A percentile compares a stretch with the other conserved stretches of the same genome.
Conservation (phyloP, 1,140 invertebrate genomes). For the Mylabris phalerata region DNA sequence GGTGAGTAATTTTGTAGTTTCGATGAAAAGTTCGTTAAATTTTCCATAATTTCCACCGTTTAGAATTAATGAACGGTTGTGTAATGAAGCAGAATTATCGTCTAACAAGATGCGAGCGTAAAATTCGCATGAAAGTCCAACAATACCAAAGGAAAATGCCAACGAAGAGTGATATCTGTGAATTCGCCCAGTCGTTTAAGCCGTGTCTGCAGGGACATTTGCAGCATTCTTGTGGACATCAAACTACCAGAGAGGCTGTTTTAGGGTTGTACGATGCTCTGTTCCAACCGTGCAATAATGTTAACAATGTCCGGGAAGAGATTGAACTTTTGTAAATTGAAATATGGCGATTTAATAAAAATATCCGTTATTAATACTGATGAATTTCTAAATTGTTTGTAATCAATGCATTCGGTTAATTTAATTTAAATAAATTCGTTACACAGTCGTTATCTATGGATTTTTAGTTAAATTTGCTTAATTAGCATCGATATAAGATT, state of each 20-base stretch:
- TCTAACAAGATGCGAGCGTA: slow-evolving; percentile 1
- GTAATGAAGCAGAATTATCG: slow-evolving; percentile 4
- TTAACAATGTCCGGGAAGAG: not conserved
- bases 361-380: not conserved
- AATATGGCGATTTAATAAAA: not conserved
- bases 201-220: slow-evolving; percentile 4
- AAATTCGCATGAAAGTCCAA: slow-evolving; percentile 1
- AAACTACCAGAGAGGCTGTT: slow-evolving; percentile 4
- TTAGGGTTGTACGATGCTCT: slow-evolving; percentile 6
- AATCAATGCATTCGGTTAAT: too few relatives aligned
- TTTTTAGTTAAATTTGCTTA: too few relatives aligned
- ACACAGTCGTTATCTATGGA: too few relatives aligned
- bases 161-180: slow-evolving; percentile 4
- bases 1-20: slow-evolving; percentile 7
- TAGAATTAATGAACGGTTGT: slow-evolving; percentile 19
- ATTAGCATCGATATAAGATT: too few relatives aligned
- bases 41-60: not conserved
- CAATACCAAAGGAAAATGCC: slow-evolving; percentile 1
- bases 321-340: not conserved
- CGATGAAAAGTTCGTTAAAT: not conserved
- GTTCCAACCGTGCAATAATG: not conserved
- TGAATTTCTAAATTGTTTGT: too few relatives aligned
- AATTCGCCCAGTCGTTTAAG: not conserved
- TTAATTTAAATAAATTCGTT: too few relatives aligned
- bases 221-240: slow-evolving; percentile 1